Evolutionary conservation across 1,140 invertebrate genomes (phyloP).

Genomic region (Pristionchus pacificus): DNA sequence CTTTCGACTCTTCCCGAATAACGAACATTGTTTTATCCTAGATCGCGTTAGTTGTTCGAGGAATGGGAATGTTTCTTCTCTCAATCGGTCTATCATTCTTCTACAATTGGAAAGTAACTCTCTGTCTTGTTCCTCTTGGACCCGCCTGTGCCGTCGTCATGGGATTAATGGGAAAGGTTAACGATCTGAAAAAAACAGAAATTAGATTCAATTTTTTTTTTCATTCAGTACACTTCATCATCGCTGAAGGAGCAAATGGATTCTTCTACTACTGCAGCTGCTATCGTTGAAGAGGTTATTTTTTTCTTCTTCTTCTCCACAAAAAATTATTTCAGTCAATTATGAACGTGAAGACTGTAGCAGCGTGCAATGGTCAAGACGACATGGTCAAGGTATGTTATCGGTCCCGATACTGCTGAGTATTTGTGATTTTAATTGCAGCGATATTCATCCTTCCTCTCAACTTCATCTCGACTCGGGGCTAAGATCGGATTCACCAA

Average conservation of each 20-base stretch:
- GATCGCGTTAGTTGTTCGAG: not conserved
- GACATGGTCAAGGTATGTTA: slow-evolving; percentile 58
- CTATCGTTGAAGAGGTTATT: slow-evolving; percentile 77
- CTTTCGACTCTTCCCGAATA: too few species aligned
- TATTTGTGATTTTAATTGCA: not conserved
- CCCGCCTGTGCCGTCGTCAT: slow-evolving; percentile 36
- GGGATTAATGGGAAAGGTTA: slow-evolving; percentile 24
- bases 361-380: slow-evolving; percentile 75
- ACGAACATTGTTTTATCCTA: too few species aligned
- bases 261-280: slow-evolving; percentile 66
- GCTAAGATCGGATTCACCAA: too few species aligned
- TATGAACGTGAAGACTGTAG: slow-evolving; percentile 71
- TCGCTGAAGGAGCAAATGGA: not conserved
- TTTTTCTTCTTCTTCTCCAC: too few species aligned
- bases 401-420: too few species aligned
- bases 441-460: slow-evolving; percentile 61
- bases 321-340: too few species aligned
- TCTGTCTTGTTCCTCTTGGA: not conserved
- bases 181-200: not conserved
- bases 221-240: not conserved
- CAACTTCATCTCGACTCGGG: slow-evolving; percentile 25
- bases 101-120: slow-evolving; percentile 34
- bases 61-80: not conserved
- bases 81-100: slow-evolving; percentile 29
- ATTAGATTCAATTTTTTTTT: too few species aligned